Base-by-base conservation (phyloP, 1,140 invertebrate species). In the Maconellicoccus hirsutus region DNA sequence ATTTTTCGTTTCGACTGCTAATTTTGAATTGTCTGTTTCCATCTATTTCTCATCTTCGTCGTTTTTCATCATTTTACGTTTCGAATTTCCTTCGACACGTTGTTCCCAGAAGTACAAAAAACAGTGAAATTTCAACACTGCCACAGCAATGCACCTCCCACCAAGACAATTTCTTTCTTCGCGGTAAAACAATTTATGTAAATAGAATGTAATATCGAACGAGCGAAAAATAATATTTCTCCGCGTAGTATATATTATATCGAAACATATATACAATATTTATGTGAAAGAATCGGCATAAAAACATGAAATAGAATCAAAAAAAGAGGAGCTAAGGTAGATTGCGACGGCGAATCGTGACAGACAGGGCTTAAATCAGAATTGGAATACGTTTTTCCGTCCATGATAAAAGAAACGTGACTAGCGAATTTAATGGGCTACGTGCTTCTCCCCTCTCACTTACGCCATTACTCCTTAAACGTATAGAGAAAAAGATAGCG, bases 361-460 rank as follows among this genome's bases (percentile, higher is more conserved):
- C 42, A 52, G 42, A 52, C 42, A 52, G 42, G 42, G 42, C 42
- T 52, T 52, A 52, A 52, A 52, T 52, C 42, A 52, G 42, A 52
- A 52, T 52, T 52, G 42, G 42, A 52, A 52, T 52, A 52, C 42
- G 42, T 52, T 52, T 52, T 52, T 52, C 42, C 42, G 42, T 52
- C 42, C 42, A 52, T 52, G 42, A 52, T 52, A 52, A 52, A 52
- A 52, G 42, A 52, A 52, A 52, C 42, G 42, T 52, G 42, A 52
- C 42, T 52, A 19, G 42, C 12, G n/a, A 52, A 52, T 52, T 52
- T 52, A 52, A 52, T 52, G n/a, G 42, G 42, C 42, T 19, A 3
- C 10, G 4, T 52, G 2, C 42, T 6, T 19, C 42, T 33, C 29
- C 12, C 12, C 29, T 33, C 29, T 6, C 29, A 33, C 29, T 33